Conservation (phyloP, 2,797 vertebrate genomes). For the Poeciliopsis turneri region DNA sequence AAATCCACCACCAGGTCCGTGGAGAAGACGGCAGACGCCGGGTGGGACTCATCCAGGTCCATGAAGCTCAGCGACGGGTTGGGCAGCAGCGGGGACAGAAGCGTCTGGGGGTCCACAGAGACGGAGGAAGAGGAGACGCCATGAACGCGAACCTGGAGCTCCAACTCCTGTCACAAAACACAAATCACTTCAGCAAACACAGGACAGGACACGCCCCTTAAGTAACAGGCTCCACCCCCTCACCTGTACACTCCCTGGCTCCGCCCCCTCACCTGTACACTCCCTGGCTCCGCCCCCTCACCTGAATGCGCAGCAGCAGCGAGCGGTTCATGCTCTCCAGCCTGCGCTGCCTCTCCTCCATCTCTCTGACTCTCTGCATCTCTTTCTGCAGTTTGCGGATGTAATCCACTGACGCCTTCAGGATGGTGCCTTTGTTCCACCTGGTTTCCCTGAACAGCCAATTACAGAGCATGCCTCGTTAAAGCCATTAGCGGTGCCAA, state of each 20-base stretch:
- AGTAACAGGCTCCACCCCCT: not conserved
- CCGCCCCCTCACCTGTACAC: not conserved
- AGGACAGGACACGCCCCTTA: not conserved
- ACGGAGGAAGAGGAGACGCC: slow-evolving; percentile 66
- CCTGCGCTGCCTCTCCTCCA: slow-evolving; percentile 86
- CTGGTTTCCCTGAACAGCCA: slow-evolving; percentile 83
- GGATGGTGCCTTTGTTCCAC: slow-evolving; percentile 93
- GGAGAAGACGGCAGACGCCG: slow-evolving; percentile 69
- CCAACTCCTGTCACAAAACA: slow-evolving; percentile 82
- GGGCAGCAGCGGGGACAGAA: slow-evolving; percentile 58
- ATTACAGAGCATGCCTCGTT: slow-evolving; percentile 37
- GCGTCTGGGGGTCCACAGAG: slow-evolving; percentile 64
- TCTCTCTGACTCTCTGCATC: slow-evolving; percentile 84
- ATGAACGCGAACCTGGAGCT: slow-evolving; percentile 86
- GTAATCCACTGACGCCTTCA: slow-evolving; percentile 93
- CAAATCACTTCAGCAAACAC: not conserved
- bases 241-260: not conserved
- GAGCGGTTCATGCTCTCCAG: slow-evolving; percentile 86
- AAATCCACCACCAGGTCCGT: slow-evolving; percentile 78
- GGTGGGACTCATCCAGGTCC: slow-evolving; percentile 79
- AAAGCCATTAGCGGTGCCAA: not conserved
- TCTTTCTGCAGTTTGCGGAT: slow-evolving; percentile 92
- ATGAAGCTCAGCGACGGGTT: slow-evolving; percentile 79
- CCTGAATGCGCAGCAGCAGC: slow-evolving; percentile 81
- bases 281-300: not conserved